These are phyloP conservation scores for Psammodynastes pulverulentus DNA, from an alignment of 2,113 vertebrate genomes.

Conservation along the genomic window DNA sequence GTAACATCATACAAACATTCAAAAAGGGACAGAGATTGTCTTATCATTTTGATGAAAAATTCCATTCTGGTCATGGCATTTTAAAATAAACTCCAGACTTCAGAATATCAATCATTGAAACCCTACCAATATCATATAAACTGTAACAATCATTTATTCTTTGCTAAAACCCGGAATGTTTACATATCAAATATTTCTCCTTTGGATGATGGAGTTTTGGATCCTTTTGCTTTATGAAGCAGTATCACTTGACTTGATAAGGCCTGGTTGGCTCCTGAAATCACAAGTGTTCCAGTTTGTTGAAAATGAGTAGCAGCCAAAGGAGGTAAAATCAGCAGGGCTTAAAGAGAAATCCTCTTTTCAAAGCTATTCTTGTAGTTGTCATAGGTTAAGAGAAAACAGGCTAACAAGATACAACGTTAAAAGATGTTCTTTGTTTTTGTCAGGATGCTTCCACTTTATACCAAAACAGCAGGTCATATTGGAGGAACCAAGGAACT, in stretches of 20 bases:
- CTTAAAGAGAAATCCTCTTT: background rate
- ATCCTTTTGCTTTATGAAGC: background rate
- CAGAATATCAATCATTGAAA: background rate
- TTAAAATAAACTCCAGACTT: background rate
- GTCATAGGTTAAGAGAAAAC: background rate
- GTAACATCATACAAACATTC: background rate
- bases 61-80: background rate
- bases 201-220: background rate
- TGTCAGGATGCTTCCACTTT: background rate
- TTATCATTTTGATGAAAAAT: background rate
- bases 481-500: background rate
- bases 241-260: background rate
- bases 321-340: background rate
- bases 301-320: background rate
- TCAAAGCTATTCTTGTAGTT: background rate
- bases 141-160: background rate
- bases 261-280: fast-evolving
- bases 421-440: background rate
- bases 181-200: background rate
- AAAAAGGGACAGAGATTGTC: background rate
- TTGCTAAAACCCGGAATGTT: background rate
- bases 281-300: background rate
- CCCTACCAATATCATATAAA: background rate
- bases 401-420: background rate
- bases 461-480: background rate